Evolutionary conservation across 2,797 vertebrate species (phyloP), one percentile per base, ranked within the genome.

Genomic region (Crocidura indochinensis): DNA sequence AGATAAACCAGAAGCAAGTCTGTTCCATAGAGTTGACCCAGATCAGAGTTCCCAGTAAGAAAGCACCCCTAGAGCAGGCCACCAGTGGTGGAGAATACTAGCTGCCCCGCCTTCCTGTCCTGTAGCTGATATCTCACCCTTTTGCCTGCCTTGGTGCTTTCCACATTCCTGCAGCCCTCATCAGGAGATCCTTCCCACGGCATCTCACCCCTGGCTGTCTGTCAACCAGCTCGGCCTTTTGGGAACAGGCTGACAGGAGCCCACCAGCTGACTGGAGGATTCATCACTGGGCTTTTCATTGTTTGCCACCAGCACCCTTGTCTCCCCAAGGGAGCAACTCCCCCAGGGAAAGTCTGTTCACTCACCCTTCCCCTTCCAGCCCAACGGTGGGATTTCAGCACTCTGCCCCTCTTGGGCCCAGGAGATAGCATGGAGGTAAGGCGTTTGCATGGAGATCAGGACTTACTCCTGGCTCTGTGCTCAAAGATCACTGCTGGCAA

Each of bases 141-240:
- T 68, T n/a, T 90, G 74, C 84, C 53, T 29, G 87, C 87, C 65
- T 46, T 11, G 60, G 94, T 87, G 87, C 94, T 94, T 95, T 91
- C 95, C 94, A 95, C 94, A 95, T 93, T 95, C 90, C 92, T 92
- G 65, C 77, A 60, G 76, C 72, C 84, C 87, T 89, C 90, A 15
- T 82, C 91, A 86, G 93, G 91, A 83, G 84, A 76, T 94, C 93
- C 96, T 96, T 96, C 96, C 96, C 96, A 95, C 96, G 96, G 94
- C 95, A 86, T 94, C 95, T 96, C 83, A 76, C 90, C 94, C 96
- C 64, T 90, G 93, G 93, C 94, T 75, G 88, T 90, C 81, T 79
- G 79, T 81, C 95, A 90, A 76, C 90, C 88, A 93, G 92, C 78
- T 81, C 86, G 75, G 90, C 95, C 94, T 94, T 93, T 88, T 92